Conservation (phyloP, 2,113 vertebrate species). For the Nibea albiflora region DNA sequence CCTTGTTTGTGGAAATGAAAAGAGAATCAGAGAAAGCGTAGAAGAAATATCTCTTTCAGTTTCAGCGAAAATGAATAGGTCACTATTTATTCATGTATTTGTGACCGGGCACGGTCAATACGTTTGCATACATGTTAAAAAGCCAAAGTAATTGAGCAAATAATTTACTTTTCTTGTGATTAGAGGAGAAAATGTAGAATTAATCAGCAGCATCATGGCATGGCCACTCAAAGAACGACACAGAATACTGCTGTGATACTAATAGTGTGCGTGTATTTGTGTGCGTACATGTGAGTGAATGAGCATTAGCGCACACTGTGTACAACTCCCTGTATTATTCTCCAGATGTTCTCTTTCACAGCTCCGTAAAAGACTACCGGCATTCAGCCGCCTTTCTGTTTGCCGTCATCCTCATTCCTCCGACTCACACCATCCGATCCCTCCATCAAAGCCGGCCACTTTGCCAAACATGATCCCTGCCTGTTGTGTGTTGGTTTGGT, state of each 20-base stretch:
- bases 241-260: constrained; percentile 1
- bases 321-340: constrained; percentile 63
- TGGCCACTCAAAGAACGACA: not conserved
- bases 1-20: not conserved
- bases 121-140: constrained; percentile 1
- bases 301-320: constrained; percentile 24
- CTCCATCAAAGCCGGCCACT: constrained; percentile 78
- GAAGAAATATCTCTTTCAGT: not conserved
- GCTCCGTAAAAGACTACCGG: constrained; percentile 52
- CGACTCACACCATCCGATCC: constrained; percentile 75
- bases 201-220: not conserved
- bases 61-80: not conserved
- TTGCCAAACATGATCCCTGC: constrained; percentile 81
- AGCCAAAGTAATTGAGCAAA: not conserved
- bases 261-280: constrained; percentile 1
- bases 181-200: constrained; percentile 2
- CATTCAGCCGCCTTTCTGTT: constrained; percentile 52
- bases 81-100: not conserved
- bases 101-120: not conserved
- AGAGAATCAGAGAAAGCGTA: not conserved
- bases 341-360: constrained; percentile 74
- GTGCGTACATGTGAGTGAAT: constrained; percentile 17
- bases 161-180: not conserved
- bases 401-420: constrained; percentile 52
- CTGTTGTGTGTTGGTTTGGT: constrained; percentile 79